These are phyloP conservation scores for Tetrapedia diversipes DNA, from an alignment of 2,888 invertebrate species.

Conservation along the genomic window DNA sequence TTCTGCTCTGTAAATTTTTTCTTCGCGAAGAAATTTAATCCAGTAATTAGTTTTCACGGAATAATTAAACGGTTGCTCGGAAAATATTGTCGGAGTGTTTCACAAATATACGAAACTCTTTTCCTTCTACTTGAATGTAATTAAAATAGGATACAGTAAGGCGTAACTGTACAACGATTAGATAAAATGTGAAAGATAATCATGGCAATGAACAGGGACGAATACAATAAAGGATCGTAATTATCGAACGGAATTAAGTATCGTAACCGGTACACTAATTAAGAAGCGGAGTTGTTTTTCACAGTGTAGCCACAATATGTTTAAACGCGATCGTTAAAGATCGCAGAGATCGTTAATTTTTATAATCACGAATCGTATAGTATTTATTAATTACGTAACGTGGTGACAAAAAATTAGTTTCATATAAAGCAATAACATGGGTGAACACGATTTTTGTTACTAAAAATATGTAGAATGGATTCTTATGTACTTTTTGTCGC, in stretches of 20 bases:
- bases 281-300: constrained; percentile 12
- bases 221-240: constrained; percentile 28
- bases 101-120: no score
- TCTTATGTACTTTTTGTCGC: no score
- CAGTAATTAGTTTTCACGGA: no score
- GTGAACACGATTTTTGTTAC: no score
- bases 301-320: constrained; percentile 2
- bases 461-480: no score
- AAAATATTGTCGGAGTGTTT: no score
- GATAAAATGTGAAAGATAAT: constrained; percentile 1
- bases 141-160: no score
- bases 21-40: no score
- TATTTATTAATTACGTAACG: constrained; percentile 19
- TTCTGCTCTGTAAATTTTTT: no score
- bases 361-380: no score
- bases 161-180: not conserved
- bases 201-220: not conserved
- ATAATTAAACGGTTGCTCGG: no score
- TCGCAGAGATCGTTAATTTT: constrained; percentile 7
- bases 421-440: not conserved
- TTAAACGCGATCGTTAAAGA: not conserved
- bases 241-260: constrained; percentile 26
- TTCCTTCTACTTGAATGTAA: no score
- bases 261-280: constrained; percentile 26
- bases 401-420: constrained; percentile 7